Evolutionary conservation across 2,888 invertebrate genomes (phyloP), one percentile per base, ranked within the genome.

Genomic region (Caenorhabditis zanzibari): DNA sequence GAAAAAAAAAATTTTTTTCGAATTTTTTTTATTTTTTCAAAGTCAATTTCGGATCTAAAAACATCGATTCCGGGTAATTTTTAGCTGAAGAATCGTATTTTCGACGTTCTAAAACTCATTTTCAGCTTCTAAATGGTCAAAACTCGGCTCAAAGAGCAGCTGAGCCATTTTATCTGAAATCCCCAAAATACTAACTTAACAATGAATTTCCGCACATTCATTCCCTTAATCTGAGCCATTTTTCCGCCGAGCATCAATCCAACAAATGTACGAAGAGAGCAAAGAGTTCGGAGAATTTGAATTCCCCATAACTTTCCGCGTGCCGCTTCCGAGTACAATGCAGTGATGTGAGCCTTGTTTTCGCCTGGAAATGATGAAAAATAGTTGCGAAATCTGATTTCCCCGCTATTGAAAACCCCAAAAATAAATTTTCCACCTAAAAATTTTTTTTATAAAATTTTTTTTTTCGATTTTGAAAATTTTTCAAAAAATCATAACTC

Each of bases 181-280:
- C n/a, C 24, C 54, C 24, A 24, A 54, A n/a, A 24, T 10, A 44
- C 49, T 58, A 22, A 69, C 68, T 69, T 58, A n/a, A 77, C 58
- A 32, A 71, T 32, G 26, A 77, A 77, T 24, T 61, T 69, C 32
- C 54, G 0, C 4, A 77, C 38, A 4, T 5, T 22, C 44, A 63
- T n/a, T 6, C 61, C 69, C 44, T 76, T 76, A 22, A 56, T 63
- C 56, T 77, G 59, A 4, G 59, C 52, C 76, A 76, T 77, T 19
- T 35, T 19, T 19, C 22, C 41, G n/a, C 69, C 71, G 14, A 52
- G 24, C 63, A 79, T 71, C 77, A 79, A 28, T 26, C 44, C 14
- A 2, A 79, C 71, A 22, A 79, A 71, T n/a, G 56, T 71, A 0
- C 56, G 49, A n/a, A 79, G 28, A 0, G 77, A 19, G 10, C 7